Conservation (phyloP, 2,797 vertebrate genomes). For the Morus bassanus region DNA sequence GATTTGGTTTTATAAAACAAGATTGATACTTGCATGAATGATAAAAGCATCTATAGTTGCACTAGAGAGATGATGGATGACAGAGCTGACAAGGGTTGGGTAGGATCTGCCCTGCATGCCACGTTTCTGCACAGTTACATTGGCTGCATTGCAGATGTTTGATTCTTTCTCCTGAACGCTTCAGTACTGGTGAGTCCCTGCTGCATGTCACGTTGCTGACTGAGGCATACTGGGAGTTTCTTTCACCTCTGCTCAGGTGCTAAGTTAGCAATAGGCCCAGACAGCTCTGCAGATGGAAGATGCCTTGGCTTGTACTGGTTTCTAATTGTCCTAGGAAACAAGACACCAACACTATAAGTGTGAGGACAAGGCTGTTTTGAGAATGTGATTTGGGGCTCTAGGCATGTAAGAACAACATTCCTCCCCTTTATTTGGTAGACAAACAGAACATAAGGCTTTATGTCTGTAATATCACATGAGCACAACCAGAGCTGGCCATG, state of each 20-base stretch:
- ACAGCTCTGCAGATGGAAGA: neutral
- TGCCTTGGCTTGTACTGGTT: neutral
- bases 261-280: neutral
- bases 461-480: neutral
- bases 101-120: neutral
- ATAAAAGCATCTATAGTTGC: neutral
- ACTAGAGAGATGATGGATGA: neutral
- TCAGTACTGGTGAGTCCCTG: neutral
- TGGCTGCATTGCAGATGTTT: neutral
- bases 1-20: neutral
- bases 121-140: neutral
- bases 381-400: neutral
- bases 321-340: neutral
- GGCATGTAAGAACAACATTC: neutral
- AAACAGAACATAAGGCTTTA: neutral
- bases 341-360: neutral
- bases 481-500: neutral
- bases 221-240: neutral
- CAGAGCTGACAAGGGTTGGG: neutral
- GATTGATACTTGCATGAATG: neutral
- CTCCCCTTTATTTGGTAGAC: neutral
- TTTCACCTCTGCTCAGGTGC: neutral
- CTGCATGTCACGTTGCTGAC: neutral
- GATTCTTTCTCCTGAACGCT: neutral
- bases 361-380: neutral